Conservation (phyloP, 2,113 vertebrate species). For the Merops nubicus region DNA sequence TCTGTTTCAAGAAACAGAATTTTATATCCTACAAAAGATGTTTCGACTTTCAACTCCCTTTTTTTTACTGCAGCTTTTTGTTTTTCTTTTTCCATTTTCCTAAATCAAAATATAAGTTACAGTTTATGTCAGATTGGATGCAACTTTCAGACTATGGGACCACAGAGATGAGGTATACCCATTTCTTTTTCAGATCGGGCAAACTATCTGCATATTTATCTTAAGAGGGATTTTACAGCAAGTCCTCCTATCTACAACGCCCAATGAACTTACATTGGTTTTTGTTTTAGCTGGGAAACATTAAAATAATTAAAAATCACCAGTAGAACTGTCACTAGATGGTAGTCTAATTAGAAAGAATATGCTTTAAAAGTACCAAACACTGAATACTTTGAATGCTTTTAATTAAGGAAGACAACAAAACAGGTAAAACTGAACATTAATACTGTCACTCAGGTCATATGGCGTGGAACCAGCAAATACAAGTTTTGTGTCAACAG, state of each 20-base stretch:
- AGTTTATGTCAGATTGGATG: background rate
- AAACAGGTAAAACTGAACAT: background rate
- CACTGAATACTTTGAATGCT: background rate
- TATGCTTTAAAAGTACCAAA: background rate
- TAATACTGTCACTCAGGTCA: background rate
- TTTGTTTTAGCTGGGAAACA: background rate
- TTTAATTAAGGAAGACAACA: background rate
- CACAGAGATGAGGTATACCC: background rate
- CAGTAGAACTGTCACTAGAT: background rate
- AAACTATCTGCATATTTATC: background rate
- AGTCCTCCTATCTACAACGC: background rate
- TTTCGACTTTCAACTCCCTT: background rate
- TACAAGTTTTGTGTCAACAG: background rate
- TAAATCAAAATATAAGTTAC: background rate
- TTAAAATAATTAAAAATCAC: background rate
- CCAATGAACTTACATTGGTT: background rate
- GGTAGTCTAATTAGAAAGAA: background rate
- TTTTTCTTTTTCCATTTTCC: background rate
- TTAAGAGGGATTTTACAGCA: background rate
- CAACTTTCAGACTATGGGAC: background rate
- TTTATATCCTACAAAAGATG: background rate
- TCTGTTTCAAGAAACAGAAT: background rate
- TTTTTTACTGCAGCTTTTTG: background rate
- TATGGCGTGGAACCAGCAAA: background rate
- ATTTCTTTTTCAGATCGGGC: background rate